Conservation (phyloP, 2,888 invertebrate genomes). For the Brachyopa scutellaris region DNA sequence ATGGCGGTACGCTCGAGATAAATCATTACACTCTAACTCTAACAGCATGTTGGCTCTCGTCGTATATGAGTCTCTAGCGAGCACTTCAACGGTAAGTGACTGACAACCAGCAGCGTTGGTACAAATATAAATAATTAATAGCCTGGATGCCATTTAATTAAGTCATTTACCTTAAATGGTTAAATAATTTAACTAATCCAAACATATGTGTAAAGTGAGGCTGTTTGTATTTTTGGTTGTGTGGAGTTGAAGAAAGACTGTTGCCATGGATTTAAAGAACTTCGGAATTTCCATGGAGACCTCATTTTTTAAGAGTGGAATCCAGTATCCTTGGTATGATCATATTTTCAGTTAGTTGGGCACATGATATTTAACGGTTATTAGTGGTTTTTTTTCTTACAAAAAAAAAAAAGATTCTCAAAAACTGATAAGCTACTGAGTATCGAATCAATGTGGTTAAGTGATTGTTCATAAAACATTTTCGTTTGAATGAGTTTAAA, state of each 20-base stretch:
- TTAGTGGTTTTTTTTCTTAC: slow-evolving; percentile 1
- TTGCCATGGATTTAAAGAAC: slow-evolving; percentile 28
- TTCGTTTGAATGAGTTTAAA: no score
- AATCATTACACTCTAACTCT: slow-evolving; percentile 47
- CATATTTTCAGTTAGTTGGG: slow-evolving; percentile 44
- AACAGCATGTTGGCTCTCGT: slow-evolving; percentile 48
- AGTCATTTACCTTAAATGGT: slow-evolving; percentile 74
- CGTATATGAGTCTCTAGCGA: slow-evolving; percentile 44
- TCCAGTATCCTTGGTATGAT: slow-evolving; percentile 47
- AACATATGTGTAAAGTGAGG: not conserved
- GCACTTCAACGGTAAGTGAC: slow-evolving; percentile 12
- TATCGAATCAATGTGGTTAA: no score
- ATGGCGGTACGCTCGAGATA: slow-evolving; percentile 42
- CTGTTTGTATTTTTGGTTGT: not conserved
- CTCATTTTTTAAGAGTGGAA: slow-evolving; percentile 31
- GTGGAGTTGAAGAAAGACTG: not conserved
- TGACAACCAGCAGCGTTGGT: slow-evolving; percentile 37
- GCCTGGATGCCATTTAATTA: slow-evolving; percentile 74
- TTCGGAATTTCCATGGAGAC: slow-evolving; percentile 51
- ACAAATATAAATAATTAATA: slow-evolving; percentile 74
- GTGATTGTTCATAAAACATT: no score
- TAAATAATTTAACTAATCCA: slow-evolving; percentile 73
- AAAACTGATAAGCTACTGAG: no score
- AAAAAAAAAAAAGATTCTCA: no score
- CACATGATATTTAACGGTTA: slow-evolving; percentile 37